Evolutionary conservation across 1,140 invertebrate species (phyloP).

Genomic region (Papilio glaucus): DNA sequence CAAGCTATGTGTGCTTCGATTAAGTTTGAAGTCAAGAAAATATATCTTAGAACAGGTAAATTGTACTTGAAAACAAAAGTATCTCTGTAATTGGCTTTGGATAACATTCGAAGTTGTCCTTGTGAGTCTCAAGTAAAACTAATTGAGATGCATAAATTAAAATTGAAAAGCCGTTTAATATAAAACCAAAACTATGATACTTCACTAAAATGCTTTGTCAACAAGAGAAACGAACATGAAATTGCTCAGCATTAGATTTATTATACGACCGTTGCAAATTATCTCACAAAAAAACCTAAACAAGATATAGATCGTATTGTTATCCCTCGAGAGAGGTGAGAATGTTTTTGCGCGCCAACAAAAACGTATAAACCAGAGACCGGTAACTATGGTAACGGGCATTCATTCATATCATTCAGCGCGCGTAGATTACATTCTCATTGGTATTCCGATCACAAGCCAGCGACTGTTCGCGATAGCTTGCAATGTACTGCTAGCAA

Average conservation of each 20-base stretch:
- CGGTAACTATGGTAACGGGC: constrained; percentile 14
- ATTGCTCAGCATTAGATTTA: not conserved
- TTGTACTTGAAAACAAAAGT: too few relatives aligned
- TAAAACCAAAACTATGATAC: not conserved
- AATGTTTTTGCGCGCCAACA: constrained; percentile 21
- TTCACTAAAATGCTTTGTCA: not conserved
- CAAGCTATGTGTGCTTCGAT: too few relatives aligned
- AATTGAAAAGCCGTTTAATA: not conserved
- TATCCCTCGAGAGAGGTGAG: not conserved
- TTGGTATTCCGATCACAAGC: constrained; percentile 28
- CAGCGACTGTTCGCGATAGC: constrained; percentile 5
- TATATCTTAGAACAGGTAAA: too few relatives aligned
- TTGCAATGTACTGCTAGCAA: not conserved
- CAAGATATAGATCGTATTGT: constrained; percentile 6
- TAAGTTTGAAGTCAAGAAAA: too few relatives aligned
- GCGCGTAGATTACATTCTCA: constrained; percentile 27
- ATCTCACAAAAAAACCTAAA: constrained; percentile 12
- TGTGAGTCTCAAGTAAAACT: too few relatives aligned
- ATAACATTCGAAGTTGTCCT: too few relatives aligned
- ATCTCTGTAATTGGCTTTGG: too few relatives aligned
- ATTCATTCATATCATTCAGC: constrained; percentile 31
- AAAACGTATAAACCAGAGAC: constrained; percentile 8
- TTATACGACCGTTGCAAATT: constrained; percentile 10
- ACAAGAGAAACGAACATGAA: not conserved
- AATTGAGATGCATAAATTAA: too few relatives aligned